Percentiles rank a stretch among this genome's conserved stretches.
phyloP scores from a whole-genome alignment of 2,797 vertebrate genomes.

The Setipinna tenuifilis region DNA sequence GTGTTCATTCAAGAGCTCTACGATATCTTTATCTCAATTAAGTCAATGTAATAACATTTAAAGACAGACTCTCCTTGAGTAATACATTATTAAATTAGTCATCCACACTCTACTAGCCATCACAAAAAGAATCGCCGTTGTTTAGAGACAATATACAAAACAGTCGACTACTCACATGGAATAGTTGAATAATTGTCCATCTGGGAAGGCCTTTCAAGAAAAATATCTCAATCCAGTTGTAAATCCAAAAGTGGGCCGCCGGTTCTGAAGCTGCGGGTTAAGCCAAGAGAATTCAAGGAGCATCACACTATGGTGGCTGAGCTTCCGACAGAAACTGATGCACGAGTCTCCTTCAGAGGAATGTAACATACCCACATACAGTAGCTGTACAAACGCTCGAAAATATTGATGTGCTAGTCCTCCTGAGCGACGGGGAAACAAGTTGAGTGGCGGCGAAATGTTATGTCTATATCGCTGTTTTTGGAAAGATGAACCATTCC shows the following conservation, averaged over 20 bases:
- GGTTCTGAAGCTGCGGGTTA: conserved; percentile 46
- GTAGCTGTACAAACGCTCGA: background rate
- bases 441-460: background rate
- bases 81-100: background rate
- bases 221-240: conserved; percentile 55
- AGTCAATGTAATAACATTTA: conserved; percentile 63
- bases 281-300: conserved; percentile 47
- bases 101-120: background rate
- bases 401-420: conserved; percentile 12
- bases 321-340: conserved; percentile 35
- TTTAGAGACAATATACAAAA: conserved; percentile 5
- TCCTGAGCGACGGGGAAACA: background rate
- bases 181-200: conserved; percentile 87
- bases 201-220: conserved; percentile 63
- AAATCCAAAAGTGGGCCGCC: conserved; percentile 60
- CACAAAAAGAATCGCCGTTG: background rate
- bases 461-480: conserved; percentile 9
- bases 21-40: conserved; percentile 61
- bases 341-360: conserved; percentile 43
- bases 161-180: conserved; percentile 79
- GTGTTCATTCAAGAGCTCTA: conserved; percentile 20
- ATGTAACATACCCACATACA: conserved; percentile 48
- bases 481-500: background rate
- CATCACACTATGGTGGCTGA: conserved; percentile 53
- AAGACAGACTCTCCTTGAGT: background rate